Percentiles rank a stretch among this genome's conserved stretches.
Evolutionary conservation across 2,113 vertebrate genomes (phyloP).

Genomic region (Puma concolor): DNA sequence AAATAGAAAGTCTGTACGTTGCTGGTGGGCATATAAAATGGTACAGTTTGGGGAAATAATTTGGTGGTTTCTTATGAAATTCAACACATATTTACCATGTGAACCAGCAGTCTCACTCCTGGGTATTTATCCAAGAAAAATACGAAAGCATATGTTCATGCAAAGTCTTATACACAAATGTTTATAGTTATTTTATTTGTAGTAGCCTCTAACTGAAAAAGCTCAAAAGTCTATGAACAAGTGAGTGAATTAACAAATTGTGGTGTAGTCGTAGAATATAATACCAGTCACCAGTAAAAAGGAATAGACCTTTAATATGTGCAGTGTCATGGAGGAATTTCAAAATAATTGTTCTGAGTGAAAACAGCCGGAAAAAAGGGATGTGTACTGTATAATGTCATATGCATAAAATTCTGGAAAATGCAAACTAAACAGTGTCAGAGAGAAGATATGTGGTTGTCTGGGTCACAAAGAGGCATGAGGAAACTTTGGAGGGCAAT

Average conservation of each 20-base stretch:
- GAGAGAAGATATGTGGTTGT: background rate
- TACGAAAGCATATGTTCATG: background rate
- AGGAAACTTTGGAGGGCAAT: background rate
- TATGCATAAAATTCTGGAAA: background rate
- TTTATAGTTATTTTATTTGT: background rate
- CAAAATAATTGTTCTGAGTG: background rate
- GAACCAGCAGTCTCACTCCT: background rate
- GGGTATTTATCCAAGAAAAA: background rate
- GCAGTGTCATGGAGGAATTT: background rate
- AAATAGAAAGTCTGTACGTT: background rate
- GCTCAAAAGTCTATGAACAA: background rate
- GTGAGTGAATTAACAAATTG: background rate
- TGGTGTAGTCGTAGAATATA: background rate
- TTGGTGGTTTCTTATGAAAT: background rate
- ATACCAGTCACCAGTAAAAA: background rate
- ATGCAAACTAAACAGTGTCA: background rate
- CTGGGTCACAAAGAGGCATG: background rate
- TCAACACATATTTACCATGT: background rate
- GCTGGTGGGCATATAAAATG: background rate
- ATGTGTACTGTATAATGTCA: background rate
- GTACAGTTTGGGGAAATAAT: background rate
- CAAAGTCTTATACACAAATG: background rate
- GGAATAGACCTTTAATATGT: background rate
- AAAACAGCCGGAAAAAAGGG: background rate
- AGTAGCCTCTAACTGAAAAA: background rate